These are phyloP conservation scores for Drosophila limbata DNA, from an alignment of 2,888 invertebrate species.

Conservation along the genomic window DNA sequence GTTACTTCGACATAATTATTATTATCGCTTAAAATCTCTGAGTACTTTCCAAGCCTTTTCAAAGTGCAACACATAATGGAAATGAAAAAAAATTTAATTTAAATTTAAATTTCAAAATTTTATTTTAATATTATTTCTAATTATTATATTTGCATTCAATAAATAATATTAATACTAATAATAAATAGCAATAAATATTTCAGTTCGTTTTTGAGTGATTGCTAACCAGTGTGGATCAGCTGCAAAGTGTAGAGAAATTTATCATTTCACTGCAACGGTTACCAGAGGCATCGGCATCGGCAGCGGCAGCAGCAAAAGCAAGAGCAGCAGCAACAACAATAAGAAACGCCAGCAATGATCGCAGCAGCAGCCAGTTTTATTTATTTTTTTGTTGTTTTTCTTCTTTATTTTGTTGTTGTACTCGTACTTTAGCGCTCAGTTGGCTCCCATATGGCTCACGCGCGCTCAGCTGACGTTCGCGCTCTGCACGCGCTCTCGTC, in stretches of 20 bases:
- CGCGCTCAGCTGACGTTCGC: constrained; percentile 53
- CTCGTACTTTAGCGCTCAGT: constrained; percentile 50
- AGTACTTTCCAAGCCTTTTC: neutral
- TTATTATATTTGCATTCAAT: neutral
- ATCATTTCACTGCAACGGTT: constrained; percentile 75
- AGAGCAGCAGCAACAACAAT: constrained; percentile 35
- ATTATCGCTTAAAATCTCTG: neutral
- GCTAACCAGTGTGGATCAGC: constrained; percentile 44
- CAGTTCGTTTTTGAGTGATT: neutral
- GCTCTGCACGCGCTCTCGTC: constrained; percentile 46
- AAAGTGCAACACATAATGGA: neutral
- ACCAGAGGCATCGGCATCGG: constrained; percentile 20
- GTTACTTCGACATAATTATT: neutral
- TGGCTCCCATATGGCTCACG: constrained; percentile 57
- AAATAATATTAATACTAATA: no score
- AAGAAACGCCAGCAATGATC: constrained; percentile 44
- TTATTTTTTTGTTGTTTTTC: constrained; percentile 43
- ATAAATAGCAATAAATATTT: neutral
- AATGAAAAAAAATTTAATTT: no score
- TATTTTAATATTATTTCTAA: neutral
- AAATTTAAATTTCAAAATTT: no score
- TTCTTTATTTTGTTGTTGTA: constrained; percentile 12
- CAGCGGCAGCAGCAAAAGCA: constrained; percentile 27
- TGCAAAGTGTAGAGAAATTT: constrained; percentile 83
- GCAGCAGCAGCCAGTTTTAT: constrained; percentile 51